Evolutionary conservation across 2,113 vertebrate genomes (phyloP).

Genomic region (Lasiurus cinereus): DNA sequence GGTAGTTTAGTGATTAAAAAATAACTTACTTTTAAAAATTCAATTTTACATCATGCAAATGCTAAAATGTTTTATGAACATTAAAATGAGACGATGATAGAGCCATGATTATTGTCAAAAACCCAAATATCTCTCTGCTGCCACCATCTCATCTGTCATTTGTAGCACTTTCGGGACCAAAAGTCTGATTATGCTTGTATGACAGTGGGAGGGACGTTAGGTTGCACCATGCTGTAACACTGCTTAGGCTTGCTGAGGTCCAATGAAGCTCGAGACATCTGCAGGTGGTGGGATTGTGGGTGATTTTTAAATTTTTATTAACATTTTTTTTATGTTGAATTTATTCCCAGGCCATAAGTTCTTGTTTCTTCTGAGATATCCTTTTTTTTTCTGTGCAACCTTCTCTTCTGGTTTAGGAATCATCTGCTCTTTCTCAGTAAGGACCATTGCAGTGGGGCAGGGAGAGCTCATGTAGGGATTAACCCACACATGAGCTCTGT

Average conservation of each 20-base stretch:
- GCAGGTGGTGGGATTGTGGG: background rate
- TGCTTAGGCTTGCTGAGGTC: background rate
- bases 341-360: background rate
- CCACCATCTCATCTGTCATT: background rate
- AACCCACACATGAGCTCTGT: background rate
- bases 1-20: background rate
- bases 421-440: background rate
- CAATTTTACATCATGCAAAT: background rate
- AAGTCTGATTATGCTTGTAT: background rate
- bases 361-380: background rate
- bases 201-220: background rate
- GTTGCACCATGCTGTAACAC: background rate
- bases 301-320: background rate
- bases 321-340: background rate
- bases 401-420: background rate
- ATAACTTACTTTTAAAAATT: background rate
- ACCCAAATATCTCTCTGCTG: background rate
- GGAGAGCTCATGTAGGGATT: background rate
- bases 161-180: background rate
- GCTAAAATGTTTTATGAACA: slow-evolving; percentile 14
- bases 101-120: background rate
- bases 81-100: slow-evolving; percentile 2
- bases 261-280: background rate
- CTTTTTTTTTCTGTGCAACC: background rate
- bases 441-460: background rate